Percentiles rank a stretch among this genome's conserved stretches.
Conservation (phyloP, 2,888 invertebrate genomes). For the Scaptomyza flava region DNA sequence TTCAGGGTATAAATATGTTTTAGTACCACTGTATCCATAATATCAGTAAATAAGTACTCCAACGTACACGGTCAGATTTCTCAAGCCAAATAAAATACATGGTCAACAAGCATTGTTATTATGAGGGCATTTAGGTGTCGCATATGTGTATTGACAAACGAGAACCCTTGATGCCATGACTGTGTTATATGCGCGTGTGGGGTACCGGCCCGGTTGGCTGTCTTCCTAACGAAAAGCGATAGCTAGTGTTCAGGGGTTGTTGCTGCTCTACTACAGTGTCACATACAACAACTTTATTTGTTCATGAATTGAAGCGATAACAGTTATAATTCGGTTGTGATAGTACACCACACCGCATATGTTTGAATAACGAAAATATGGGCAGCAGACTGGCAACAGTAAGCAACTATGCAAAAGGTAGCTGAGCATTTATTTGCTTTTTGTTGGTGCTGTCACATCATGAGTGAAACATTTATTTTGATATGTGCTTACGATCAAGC, state of each 20-base stretch:
- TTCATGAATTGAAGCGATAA: constrained; percentile 57
- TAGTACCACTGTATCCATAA: not conserved
- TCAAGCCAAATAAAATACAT: constrained; percentile 5
- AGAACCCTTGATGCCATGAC: constrained; percentile 31
- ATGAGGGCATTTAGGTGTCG: constrained; percentile 73
- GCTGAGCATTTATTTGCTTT: constrained; percentile 39
- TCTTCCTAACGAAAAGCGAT: constrained; percentile 12
- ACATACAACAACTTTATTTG: constrained; percentile 52
- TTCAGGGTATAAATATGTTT: not conserved
- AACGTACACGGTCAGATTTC: not conserved
- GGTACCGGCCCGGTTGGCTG: constrained; percentile 5
- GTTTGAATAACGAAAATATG: constrained; percentile 45
- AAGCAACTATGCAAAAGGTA: constrained; percentile 22
- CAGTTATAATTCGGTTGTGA: constrained; percentile 56
- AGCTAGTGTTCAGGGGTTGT: constrained; percentile 20
- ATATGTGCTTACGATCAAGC: constrained; percentile 50
- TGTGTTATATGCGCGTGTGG: constrained; percentile 32
- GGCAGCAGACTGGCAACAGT: constrained; percentile 12
- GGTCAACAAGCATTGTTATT: constrained; percentile 63
- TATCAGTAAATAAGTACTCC: not conserved
- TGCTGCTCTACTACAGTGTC: constrained; percentile 31
- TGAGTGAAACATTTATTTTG: constrained; percentile 47
- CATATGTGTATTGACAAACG: constrained; percentile 75
- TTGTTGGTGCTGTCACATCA: constrained; percentile 33
- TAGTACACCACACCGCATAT: constrained; percentile 45